phyloP scores from a whole-genome alignment of 1,140 invertebrate genomes.

The Saccostrea echinata region DNA sequence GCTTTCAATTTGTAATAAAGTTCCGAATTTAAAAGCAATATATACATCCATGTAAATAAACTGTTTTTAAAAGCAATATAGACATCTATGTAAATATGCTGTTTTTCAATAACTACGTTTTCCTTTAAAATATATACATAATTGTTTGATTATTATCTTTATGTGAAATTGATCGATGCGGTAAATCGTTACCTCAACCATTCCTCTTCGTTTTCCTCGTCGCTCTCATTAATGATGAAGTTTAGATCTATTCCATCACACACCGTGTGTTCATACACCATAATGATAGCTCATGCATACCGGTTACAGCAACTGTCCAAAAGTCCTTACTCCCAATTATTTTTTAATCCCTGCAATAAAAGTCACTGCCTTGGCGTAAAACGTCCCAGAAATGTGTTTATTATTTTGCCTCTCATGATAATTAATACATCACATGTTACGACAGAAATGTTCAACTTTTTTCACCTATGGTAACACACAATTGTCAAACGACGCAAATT shows the following conservation, averaged over 20 bases:
- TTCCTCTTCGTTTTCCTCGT: constrained; percentile 49
- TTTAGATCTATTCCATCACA: constrained; percentile 56
- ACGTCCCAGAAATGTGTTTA: background rate
- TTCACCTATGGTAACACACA: background rate
- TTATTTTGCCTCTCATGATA: background rate
- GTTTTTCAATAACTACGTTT: no score
- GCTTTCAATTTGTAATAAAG: no score
- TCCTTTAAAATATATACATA: no score
- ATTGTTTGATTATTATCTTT: no score
- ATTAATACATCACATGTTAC: constrained; percentile 28
- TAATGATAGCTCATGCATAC: constrained; percentile 2
- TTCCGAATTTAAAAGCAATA: no score
- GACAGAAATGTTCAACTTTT: background rate
- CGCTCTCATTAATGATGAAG: constrained; percentile 51
- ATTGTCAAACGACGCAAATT: background rate
- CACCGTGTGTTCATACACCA: constrained; percentile 50
- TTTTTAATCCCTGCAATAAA: no score
- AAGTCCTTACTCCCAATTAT: background rate
- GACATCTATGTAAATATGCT: no score
- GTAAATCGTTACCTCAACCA: constrained; percentile 50
- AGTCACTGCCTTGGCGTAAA: no score
- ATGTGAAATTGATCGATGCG: no score
- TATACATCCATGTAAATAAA: no score
- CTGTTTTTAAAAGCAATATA: no score
- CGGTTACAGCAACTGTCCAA: background rate